These are phyloP conservation scores for Temnothorax unifasciatus DNA, from an alignment of 2,888 invertebrate genomes.

Conservation along the genomic window DNA sequence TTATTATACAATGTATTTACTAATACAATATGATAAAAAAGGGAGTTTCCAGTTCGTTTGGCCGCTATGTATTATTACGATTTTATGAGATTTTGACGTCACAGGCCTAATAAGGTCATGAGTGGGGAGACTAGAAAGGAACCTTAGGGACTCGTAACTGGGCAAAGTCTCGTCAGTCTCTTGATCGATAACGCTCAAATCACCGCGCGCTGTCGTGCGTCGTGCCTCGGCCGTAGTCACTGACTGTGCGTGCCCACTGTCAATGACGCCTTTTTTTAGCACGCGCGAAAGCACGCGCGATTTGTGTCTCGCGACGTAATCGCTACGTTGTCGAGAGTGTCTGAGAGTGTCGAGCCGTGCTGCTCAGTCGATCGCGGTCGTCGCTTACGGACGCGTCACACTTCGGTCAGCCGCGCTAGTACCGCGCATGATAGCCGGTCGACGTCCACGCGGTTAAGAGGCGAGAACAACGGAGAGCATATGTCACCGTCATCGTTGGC, in stretches of 20 bases:
- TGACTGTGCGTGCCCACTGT: background rate
- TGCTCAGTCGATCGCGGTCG: conserved; percentile 45
- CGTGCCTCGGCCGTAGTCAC: background rate
- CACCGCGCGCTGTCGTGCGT: background rate
- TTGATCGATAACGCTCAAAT: conserved; percentile 15
- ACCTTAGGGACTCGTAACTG: background rate
- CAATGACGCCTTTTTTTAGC: conserved; percentile 14
- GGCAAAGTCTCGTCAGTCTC: background rate
- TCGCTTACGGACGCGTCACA: background rate
- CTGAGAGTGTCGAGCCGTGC: background rate
- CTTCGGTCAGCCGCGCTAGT: background rate
- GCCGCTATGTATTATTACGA: background rate
- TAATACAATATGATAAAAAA: background rate
- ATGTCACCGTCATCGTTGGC: background rate
- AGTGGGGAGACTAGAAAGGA: background rate
- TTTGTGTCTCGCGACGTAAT: conserved; percentile 23
- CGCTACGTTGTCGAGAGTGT: background rate
- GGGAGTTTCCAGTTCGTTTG: no score
- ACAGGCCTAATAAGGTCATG: background rate
- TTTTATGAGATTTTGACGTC: background rate
- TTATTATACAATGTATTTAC: background rate
- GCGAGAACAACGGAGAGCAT: background rate
- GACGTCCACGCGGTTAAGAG: background rate
- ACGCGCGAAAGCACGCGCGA: conserved; percentile 5
- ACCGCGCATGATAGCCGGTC: background rate